Conservation (phyloP, 2,113 vertebrate species). For the Mixornis gularis region DNA sequence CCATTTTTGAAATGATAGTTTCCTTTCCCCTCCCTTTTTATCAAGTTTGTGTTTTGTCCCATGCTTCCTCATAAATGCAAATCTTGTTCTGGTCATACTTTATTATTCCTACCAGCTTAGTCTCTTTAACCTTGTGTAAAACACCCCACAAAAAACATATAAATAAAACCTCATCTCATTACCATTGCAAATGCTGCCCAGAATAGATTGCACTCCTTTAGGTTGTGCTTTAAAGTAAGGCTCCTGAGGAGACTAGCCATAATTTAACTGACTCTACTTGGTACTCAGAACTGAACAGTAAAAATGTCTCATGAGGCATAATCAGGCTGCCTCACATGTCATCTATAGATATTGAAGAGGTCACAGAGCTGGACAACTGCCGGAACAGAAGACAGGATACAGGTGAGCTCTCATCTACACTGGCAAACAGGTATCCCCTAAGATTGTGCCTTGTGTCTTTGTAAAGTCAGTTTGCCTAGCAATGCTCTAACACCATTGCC, state of each 20-base stretch:
- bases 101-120: background rate
- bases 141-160: background rate
- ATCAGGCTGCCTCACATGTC: background rate
- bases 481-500: background rate
- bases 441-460: background rate
- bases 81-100: background rate
- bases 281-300: background rate
- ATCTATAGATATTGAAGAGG: background rate
- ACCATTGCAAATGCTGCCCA: background rate
- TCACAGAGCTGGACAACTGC: background rate
- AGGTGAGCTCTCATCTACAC: background rate
- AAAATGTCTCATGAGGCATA: background rate
- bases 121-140: background rate
- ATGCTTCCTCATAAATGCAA: background rate
- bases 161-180: background rate
- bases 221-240: background rate
- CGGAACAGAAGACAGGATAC: background rate
- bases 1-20: background rate
- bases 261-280: background rate
- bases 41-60: background rate
- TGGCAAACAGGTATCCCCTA: background rate
- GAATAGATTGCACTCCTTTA: background rate
- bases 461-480: background rate
- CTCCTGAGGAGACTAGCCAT: background rate
- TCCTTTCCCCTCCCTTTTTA: background rate